phyloP scores from a whole-genome alignment of 2,888 invertebrate species.

The Melipona bicolor region DNA sequence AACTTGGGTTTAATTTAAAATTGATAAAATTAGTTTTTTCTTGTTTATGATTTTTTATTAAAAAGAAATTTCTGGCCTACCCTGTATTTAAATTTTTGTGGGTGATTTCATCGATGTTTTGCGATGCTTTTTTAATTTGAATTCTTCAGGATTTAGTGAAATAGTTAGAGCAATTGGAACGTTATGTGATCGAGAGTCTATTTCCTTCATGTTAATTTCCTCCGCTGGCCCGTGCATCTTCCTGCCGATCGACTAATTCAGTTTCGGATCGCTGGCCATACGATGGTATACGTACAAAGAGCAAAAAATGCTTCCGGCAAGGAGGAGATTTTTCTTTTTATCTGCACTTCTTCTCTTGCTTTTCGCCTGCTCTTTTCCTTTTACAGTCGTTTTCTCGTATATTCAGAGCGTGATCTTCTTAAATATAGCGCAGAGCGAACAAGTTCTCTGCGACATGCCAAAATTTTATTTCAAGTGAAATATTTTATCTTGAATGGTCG shows the following conservation, averaged over 20 bases:
- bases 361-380: too few species aligned
- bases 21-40: too few species aligned
- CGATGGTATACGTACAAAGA: neutral
- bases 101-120: neutral
- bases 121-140: neutral
- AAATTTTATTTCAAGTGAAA: neutral
- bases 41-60: too few species aligned
- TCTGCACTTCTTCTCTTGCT: neutral
- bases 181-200: neutral
- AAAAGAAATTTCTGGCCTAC: accelerated
- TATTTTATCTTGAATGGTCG: neutral
- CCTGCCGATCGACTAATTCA: conserved; percentile 45
- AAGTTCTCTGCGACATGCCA: neutral
- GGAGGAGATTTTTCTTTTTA: neutral
- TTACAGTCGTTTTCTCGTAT: neutral
- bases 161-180: neutral
- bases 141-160: neutral
- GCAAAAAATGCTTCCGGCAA: neutral
- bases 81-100: neutral
- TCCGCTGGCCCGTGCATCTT: neutral
- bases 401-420: neutral
- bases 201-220: neutral
- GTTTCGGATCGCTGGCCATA: conserved; percentile 33
- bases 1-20: too few species aligned
- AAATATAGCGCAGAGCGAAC: neutral